Evolutionary conservation across 2,797 vertebrate genomes (phyloP).

Genomic region (Arvicola amphibius): DNA sequence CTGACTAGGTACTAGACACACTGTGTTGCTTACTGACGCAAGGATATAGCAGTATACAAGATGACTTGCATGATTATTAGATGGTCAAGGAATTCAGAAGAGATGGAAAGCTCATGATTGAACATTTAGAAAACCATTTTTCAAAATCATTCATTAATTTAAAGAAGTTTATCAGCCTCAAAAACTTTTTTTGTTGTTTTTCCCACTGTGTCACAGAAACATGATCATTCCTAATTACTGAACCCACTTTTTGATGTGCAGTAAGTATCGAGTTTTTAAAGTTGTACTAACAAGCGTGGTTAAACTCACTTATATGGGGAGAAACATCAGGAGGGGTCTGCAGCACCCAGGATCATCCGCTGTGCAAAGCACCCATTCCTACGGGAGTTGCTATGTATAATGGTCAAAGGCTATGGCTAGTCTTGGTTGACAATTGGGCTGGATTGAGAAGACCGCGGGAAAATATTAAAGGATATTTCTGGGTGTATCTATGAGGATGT

Average conservation of each 20-base stretch:
- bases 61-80: neutral
- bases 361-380: neutral
- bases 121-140: neutral
- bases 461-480: neutral
- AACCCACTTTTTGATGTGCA: neutral
- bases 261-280: conserved; percentile 26
- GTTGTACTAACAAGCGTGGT: neutral
- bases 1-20: neutral
- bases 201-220: neutral
- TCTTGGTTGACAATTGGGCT: neutral
- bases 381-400: neutral
- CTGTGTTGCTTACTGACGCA: neutral
- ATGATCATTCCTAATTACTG: neutral
- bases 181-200: conserved; percentile 44
- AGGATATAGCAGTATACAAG: neutral
- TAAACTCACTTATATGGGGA: neutral
- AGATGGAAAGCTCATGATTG: neutral
- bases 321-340: neutral
- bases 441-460: neutral
- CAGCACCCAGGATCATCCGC: neutral
- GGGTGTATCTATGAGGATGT: neutral
- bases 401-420: neutral
- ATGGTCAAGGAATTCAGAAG: neutral
- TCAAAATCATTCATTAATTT: neutral
- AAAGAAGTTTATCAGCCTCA: neutral